These are phyloP conservation scores for Cephus spinipes DNA, from an alignment of 2,888 invertebrate species.

Conservation along the genomic window DNA sequence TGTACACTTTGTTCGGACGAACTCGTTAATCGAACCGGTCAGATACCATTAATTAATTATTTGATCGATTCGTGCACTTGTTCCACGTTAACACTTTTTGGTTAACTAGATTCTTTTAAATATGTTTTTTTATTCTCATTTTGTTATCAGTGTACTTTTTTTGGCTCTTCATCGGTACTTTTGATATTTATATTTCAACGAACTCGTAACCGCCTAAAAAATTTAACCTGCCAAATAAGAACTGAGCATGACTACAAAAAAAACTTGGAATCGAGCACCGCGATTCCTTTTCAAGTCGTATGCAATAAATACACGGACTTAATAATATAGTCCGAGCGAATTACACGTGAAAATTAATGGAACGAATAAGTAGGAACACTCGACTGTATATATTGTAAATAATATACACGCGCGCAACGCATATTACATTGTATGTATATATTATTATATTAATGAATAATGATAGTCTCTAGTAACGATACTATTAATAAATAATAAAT, in stretches of 20 bases:
- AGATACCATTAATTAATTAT: neutral
- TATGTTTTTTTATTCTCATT: neutral
- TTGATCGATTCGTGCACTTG: neutral
- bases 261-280: neutral
- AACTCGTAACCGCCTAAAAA: neutral
- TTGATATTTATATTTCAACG: neutral
- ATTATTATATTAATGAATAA: constrained; percentile 15
- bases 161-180: neutral
- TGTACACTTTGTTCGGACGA: neutral
- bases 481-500: constrained; percentile 39
- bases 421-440: constrained; percentile 21
- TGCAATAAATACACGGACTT: constrained; percentile 6
- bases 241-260: neutral
- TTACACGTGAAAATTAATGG: neutral
- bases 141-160: neutral
- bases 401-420: constrained; percentile 16
- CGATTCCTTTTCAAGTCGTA: constrained; percentile 8
- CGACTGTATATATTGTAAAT: constrained; percentile 25
- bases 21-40: neutral
- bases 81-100: neutral
- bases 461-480: constrained; percentile 16
- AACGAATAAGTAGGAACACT: constrained; percentile 6
- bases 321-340: neutral
- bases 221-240: neutral
- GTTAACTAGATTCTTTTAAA: neutral